Conservation (phyloP, 1,140 invertebrate species). For the Bombus waltoni region DNA sequence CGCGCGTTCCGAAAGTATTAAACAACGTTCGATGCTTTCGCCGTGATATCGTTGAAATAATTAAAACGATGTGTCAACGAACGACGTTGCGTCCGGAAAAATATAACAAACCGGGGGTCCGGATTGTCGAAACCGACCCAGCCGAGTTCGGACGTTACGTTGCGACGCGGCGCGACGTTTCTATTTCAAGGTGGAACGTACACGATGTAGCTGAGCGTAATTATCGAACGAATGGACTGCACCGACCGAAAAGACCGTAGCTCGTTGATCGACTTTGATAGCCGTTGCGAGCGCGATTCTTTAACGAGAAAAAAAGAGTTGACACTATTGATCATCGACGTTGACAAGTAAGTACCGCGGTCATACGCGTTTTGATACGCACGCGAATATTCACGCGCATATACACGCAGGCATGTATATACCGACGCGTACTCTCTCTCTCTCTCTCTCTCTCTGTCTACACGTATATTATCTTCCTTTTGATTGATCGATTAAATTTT, state of each 20-base stretch:
- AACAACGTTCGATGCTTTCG: constrained; percentile 45
- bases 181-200: not conserved
- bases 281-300: constrained; percentile 9
- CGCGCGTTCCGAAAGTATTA: constrained; percentile 40
- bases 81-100: constrained; percentile 21
- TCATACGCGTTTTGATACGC: not conserved
- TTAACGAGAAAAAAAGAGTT: not conserved
- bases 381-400: not conserved
- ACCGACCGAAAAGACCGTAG: not conserved
- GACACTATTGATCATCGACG: constrained; percentile 21
- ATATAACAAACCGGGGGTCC: not conserved
- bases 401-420: not conserved
- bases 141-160: not conserved
- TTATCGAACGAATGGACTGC: constrained; percentile 27
- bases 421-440: no score
- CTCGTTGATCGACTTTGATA: not conserved
- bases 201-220: not conserved
- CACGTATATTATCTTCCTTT: constrained; percentile 1
- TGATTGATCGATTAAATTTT: constrained; percentile 49
- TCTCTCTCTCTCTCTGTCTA: no score
- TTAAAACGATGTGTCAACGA: constrained; percentile 33
- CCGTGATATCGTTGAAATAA: constrained; percentile 61
- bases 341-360: constrained; percentile 18
- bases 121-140: not conserved
- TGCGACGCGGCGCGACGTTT: not conserved